Conservation (phyloP, 2,888 invertebrate genomes). For the Eilema caniola region DNA sequence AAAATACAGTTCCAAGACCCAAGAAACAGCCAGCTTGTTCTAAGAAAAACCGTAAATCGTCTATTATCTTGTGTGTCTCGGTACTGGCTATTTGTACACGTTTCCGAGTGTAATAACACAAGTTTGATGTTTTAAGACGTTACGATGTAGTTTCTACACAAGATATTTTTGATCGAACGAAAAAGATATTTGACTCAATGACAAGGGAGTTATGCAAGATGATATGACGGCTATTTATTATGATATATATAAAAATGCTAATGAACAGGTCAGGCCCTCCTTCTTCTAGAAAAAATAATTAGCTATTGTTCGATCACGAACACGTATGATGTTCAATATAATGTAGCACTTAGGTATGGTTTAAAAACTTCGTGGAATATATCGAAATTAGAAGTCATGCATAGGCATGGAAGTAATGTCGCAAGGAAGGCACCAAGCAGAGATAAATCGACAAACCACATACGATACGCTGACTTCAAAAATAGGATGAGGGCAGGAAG, state of each 20-base stretch:
- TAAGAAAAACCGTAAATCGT: constrained; percentile 11
- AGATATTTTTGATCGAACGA: constrained; percentile 25
- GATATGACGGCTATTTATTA: neutral
- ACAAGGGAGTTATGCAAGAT: constrained; percentile 14
- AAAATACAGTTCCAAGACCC: neutral
- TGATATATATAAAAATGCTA: neutral
- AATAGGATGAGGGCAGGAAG: neutral
- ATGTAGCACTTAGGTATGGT: neutral
- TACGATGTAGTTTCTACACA: constrained; percentile 17
- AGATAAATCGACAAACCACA: neutral
- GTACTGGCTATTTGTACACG: constrained; percentile 21
- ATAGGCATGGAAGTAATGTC: neutral
- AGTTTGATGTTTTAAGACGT: constrained; percentile 27
- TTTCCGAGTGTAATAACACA: constrained; percentile 12
- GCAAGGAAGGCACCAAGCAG: neutral
- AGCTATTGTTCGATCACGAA: neutral
- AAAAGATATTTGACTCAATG: constrained; percentile 8
- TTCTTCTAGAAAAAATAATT: neutral
- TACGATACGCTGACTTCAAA: no score
- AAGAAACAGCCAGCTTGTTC: neutral
- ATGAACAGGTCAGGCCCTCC: neutral
- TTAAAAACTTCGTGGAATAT: neutral
- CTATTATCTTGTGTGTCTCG: constrained; percentile 8
- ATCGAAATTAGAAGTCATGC: neutral
- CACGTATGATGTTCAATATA: neutral